Base-by-base conservation (phyloP, 2,888 invertebrate species). In the Cenopis cana region DNA sequence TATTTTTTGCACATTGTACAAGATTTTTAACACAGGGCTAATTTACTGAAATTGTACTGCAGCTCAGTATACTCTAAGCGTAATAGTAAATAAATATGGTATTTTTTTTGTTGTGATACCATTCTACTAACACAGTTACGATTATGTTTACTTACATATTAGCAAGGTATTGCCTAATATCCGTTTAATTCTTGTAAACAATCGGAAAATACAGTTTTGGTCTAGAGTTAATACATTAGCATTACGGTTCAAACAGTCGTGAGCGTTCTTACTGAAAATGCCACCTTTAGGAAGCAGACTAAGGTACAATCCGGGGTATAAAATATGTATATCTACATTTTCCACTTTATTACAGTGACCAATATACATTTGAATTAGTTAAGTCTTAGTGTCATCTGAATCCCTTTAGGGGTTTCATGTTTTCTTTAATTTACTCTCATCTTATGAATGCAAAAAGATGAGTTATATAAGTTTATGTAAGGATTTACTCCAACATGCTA, bases 101-200 rank as follows among this genome's bases (percentile, higher is more conserved):
- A 24, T 24, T 24, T 24, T n/a, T 24, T 24, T 20, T 46, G n/a
- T n/a, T 18, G 24, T 60, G 60, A 12, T 38, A 60, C 4, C 8
- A 11, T 14, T 60, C 24, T 46, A 29, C 46, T 12, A 36, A 59
- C 29, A 57, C 6, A 41, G 38, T 36, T 36, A n/a, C 20, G n/a
- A 50, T 29, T 6, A 60, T 29, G 62, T 50, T 62, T 62, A 52
- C 14, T 52, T 50, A 52, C 14, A 36, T 50, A 50, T 52, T 62
- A 62, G 5, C 49, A 33, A 62, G 18, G 36, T 18, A 36, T 33
- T 17, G 29, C 61, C 33, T 49, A 50, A 49, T 62, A 20, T 62
- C 62, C 62, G 62, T 62, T 62, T n/a, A 50, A 38, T 62, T 52
- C 33, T 36, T 36, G 14, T 52, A 62, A 52, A 62, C 62, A 62